Evolutionary conservation across 2,888 invertebrate species (phyloP).

Genomic region (Pocota personata): DNA sequence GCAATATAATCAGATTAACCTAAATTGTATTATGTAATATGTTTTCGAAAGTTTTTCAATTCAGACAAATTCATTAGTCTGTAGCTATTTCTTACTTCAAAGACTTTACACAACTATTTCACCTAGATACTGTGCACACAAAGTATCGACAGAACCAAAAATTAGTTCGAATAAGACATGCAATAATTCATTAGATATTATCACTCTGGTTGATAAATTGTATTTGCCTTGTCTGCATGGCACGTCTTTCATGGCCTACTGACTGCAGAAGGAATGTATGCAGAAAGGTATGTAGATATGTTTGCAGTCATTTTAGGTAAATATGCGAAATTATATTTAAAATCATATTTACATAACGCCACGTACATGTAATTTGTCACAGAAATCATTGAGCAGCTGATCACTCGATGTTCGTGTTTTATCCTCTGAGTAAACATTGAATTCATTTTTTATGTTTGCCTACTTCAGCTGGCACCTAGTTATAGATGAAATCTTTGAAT

Average conservation of each 20-base stretch:
- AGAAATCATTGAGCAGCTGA: slow-evolving; percentile 7
- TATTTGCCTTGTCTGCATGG: slow-evolving; percentile 12
- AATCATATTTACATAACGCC: too few species aligned
- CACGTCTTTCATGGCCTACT: slow-evolving; percentile 41
- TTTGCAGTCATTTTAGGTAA: not conserved
- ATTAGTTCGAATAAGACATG: not conserved
- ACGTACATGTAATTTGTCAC: slow-evolving; percentile 16
- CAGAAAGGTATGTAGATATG: not conserved
- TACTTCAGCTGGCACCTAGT: not conserved
- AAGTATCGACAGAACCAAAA: too few species aligned
- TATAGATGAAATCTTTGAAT: too few species aligned
- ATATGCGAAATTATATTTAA: not conserved
- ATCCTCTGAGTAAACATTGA: not conserved
- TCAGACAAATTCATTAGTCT: too few species aligned
- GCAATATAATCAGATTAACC: too few species aligned
- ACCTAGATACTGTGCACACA: too few species aligned
- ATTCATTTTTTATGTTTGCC: not conserved
- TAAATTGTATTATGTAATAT: too few species aligned
- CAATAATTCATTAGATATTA: slow-evolving; percentile 12
- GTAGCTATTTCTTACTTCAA: too few species aligned
- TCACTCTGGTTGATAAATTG: not conserved
- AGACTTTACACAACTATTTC: too few species aligned
- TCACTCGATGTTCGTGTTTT: not conserved
- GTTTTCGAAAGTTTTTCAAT: too few species aligned
- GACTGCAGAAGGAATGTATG: not conserved